Base-by-base conservation (phyloP, 2,888 invertebrate genomes). In the Sarcophaga caerulescens region DNA sequence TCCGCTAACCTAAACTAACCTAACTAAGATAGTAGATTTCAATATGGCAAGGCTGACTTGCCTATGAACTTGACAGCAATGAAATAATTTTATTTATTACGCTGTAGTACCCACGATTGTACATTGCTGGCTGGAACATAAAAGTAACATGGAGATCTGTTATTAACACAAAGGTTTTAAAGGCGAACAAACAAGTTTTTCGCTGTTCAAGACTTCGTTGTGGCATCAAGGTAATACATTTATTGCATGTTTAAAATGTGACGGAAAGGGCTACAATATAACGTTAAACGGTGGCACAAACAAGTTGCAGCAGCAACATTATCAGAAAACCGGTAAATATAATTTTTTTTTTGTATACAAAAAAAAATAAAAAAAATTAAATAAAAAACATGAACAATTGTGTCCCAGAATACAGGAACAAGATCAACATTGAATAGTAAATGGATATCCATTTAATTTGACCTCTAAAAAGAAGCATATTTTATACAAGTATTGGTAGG, bases 381-480 rank as follows among this genome's bases (percentile, higher is more conserved):
- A 35, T 35, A 35, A 35, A 35, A 8, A 35, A 35, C 35, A 35
- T 10, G 35, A 35, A 35, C 35, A 35, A 35, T 35, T 35, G 35
- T 35, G 35, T 35, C 10, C 35, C 35, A 35, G 35, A 35, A 35
- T 35, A 35, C 35, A 35, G 76, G 76, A 77, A 77, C 70, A 76
- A 59, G 52, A 75, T 63, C 52, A 25, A 59, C 12, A 4, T 68
- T 4, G 12, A 21, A 21, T 25, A 63, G 63, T 75, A 75, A 59
- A 25, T 68, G 44, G 10, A 8, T 63, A 62, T 60, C 52, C 62
- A 73, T 10, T 66, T 73, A 59, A 66, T 62, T 68, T 85, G 85
- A 80, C 85, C 85, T 85, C 68, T 80, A 85, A 85, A 85, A 3
- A 14, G 59, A 71, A 35, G 10, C 2, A n/a, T 11, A 47, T 14